These are phyloP conservation scores for Platyura marginata DNA, from an alignment of 1,140 invertebrate species.

Conservation along the genomic window DNA sequence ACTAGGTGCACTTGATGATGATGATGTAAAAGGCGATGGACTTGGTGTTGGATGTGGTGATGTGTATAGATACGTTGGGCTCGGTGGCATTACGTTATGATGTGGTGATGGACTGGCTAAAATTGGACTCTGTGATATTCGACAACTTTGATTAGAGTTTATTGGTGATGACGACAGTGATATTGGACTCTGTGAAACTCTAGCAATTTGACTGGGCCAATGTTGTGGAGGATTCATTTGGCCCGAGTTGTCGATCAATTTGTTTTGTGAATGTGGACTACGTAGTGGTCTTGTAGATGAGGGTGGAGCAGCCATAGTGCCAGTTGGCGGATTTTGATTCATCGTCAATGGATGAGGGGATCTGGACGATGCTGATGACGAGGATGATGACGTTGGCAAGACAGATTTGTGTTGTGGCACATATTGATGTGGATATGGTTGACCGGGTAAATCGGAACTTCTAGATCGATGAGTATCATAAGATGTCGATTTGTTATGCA, in stretches of 20 bases:
- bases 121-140: slow-evolving; percentile 3
- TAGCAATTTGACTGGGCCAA: background rate
- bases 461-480: no score
- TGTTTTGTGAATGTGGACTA: background rate
- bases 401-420: no score
- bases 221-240: slow-evolving; percentile 2
- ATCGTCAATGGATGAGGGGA: no score
- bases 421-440: no score
- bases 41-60: background rate
- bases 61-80: background rate
- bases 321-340: no score
- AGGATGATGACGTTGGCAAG: no score
- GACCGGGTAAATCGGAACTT: no score
- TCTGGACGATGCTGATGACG: no score
- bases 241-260: background rate
- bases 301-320: background rate
- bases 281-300: background rate
- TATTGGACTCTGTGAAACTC: background rate
- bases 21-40: background rate
- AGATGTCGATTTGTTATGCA: no score
- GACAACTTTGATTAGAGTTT: background rate
- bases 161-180: background rate
- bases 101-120: background rate
- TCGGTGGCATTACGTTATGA: background rate
- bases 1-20: background rate